Evolutionary conservation across 2,888 invertebrate species (phyloP), one percentile per base, ranked within the genome.

Genomic region (Camptogramma bilineatum): DNA sequence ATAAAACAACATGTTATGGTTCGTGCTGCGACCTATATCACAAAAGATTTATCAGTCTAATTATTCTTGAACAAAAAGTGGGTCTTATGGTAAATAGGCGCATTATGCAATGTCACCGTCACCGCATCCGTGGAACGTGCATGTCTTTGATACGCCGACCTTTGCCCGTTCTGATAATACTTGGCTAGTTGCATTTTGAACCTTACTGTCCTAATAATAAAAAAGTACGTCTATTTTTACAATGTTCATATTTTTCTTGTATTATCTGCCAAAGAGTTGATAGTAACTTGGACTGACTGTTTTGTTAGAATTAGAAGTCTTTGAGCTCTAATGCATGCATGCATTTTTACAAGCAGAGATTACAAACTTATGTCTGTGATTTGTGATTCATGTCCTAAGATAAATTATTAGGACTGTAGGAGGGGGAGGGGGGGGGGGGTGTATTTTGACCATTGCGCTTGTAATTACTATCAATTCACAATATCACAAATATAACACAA

Each of bases 21-120:
- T 18, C 28, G 19, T 10, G 10, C 31, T 55, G 50, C 24, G 16
- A n/a, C 44, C 16, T 47, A 44, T 16, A 8, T 18, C 9, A n/a
- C 52, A 50, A 52, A n/a, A 60, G 9, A 28, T 42, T 18, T 53
- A 42, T 50, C 42, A 42, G 13, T 54, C 9, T 47, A 53, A 44
- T 28, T 34, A 39, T 48, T 60, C 24, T 8, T 18, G 0, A 58
- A 54, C 46, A 60, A 52, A 51, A 55, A 61, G 21, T 44, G n/a
- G 48, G 28, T 16, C 18, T 56, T 60, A 60, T 60, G 52, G 47
- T 53, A 57, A 61, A 17, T 21, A 44, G 52, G 18, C 19, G 17
- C 61, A 61, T 61, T 65, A 57, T 61, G 65, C 53, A 65, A 61
- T 61, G 61, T 50, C 53, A 19, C 51, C 47, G 61, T 50, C 53